Evolutionary conservation across 2,113 vertebrate genomes (phyloP).

Genomic region (Hyperopisus bebe): DNA sequence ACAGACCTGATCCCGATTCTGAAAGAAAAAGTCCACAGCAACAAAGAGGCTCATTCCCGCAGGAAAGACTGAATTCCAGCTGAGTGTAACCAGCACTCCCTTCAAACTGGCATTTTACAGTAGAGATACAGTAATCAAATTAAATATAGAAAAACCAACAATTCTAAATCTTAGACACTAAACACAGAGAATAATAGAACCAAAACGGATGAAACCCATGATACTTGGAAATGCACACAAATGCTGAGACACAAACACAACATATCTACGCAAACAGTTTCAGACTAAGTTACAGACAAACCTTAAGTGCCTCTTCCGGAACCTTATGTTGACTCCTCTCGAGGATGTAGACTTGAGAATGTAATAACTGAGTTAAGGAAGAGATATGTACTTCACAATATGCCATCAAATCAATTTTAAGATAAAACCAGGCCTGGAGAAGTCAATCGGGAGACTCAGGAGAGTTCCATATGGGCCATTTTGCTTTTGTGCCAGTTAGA

Average conservation of each 20-base stretch:
- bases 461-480: neutral
- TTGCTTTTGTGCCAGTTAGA: neutral
- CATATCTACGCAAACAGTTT: neutral
- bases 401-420: neutral
- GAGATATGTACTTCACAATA: neutral
- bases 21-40: neutral
- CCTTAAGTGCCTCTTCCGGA: conserved; percentile 93
- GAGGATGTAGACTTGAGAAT: conserved; percentile 88
- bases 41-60: neutral
- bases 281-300: conserved; percentile 33
- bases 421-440: neutral
- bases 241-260: neutral
- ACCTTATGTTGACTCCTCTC: conserved; percentile 90
- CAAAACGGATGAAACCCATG: neutral
- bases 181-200: neutral
- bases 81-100: neutral
- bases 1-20: neutral
- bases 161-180: neutral
- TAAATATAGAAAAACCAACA: neutral
- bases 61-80: neutral
- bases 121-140: neutral
- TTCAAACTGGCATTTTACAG: neutral
- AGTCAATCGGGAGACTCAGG: neutral
- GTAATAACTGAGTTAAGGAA: conserved; percentile 67
- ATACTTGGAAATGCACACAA: neutral